Evolutionary conservation across 2,888 invertebrate species (phyloP).

Genomic region (Leptinotarsa peninsularis): DNA sequence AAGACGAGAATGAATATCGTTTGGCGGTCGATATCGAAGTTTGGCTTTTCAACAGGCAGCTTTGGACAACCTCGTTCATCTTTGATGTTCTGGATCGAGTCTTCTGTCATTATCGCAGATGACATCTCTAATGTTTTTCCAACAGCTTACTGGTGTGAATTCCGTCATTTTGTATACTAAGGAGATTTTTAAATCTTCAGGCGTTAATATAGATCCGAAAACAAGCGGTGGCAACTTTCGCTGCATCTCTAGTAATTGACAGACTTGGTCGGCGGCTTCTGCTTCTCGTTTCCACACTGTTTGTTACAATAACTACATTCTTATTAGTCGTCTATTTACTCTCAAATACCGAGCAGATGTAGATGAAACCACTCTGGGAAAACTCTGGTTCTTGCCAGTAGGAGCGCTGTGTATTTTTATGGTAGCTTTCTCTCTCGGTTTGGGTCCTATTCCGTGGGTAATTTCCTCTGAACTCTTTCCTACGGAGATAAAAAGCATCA

Average conservation of each 20-base stretch:
- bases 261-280: conserved; percentile 82
- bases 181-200: conserved; percentile 78
- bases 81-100: no score
- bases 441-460: conserved; percentile 91
- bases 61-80: no score
- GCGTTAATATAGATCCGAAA: conserved; percentile 70
- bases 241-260: conserved; percentile 85
- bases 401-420: conserved; percentile 81
- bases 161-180: conserved; percentile 85
- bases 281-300: conserved; percentile 77
- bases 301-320: conserved; percentile 78
- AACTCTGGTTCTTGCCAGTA: conserved; percentile 81
- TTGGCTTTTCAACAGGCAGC: no score
- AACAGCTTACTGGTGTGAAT: conserved; percentile 87
- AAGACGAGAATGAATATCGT: no score
- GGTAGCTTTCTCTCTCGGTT: conserved; percentile 81
- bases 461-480: conserved; percentile 86
- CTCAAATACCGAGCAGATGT: conserved; percentile 62
- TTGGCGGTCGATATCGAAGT: no score
- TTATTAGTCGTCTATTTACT: conserved; percentile 80
- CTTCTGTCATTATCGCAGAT: conserved; percentile 56
- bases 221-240: conserved; percentile 83
- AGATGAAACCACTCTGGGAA: conserved; percentile 65
- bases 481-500: conserved; percentile 81
- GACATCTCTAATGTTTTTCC: conserved; percentile 85